Conservation (phyloP, 2,888 invertebrate species). For the Drosophila gaucha region DNA sequence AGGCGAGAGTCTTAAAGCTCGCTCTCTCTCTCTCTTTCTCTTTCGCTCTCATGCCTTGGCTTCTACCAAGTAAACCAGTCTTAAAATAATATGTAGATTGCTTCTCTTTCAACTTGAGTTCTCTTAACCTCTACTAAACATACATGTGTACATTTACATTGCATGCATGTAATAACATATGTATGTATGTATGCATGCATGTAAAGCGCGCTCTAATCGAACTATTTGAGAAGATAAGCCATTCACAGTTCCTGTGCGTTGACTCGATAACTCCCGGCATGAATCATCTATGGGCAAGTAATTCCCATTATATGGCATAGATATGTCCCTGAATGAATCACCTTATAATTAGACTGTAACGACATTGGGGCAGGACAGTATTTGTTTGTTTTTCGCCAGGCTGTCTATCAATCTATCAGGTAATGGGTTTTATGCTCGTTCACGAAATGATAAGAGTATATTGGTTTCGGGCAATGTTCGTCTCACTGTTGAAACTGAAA, state of each 20-base stretch:
- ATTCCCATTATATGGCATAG: background rate
- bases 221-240: too few species aligned
- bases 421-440: background rate
- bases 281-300: conserved; percentile 24
- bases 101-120: background rate
- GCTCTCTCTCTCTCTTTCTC: background rate
- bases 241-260: background rate
- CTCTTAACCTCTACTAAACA: too few species aligned
- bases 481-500: too few species aligned
- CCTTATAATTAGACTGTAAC: background rate
- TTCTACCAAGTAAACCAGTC: conserved; percentile 1
- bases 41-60: background rate
- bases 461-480: too few species aligned
- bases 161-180: too few species aligned
- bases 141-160: too few species aligned
- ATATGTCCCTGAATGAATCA: conserved; percentile 31
- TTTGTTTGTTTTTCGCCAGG: background rate
- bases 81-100: background rate
- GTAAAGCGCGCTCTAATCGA: too few species aligned
- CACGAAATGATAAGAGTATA: too few species aligned
- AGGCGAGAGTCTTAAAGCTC: conserved; percentile 9
- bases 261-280: conserved; percentile 6
- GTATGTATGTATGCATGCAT: background rate
- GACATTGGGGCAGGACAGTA: conserved; percentile 32
- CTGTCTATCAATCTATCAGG: background rate